phyloP scores from a whole-genome alignment of 2,797 vertebrate genomes.

The Sitta carolinensis region DNA sequence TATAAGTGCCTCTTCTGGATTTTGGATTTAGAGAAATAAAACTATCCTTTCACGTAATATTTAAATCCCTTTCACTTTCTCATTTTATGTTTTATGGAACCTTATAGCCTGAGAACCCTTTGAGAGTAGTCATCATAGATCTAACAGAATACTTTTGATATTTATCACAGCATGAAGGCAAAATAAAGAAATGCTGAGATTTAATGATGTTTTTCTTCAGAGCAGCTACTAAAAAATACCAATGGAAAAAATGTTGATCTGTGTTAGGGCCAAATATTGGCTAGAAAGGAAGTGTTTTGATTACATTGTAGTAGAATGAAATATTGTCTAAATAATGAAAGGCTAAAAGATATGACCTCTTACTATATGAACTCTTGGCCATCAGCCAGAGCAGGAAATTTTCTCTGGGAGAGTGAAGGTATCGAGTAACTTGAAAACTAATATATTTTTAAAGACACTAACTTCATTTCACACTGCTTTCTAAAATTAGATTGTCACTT shows the following conservation, averaged over 20 bases:
- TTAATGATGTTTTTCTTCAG: background rate
- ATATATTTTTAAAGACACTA: constrained; percentile 58
- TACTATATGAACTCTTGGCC: constrained; percentile 67
- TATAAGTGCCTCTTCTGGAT: background rate
- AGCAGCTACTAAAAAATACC: constrained; percentile 51
- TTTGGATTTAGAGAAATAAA: constrained; percentile 36
- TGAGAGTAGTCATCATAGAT: constrained; percentile 26
- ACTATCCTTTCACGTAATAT: constrained; percentile 10
- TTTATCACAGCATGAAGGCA: constrained; percentile 24
- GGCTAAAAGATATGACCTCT: constrained; percentile 60
- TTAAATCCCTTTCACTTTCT: constrained; percentile 40
- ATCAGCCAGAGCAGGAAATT: constrained; percentile 70
- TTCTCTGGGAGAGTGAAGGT: constrained; percentile 54
- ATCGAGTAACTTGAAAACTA: constrained; percentile 64
- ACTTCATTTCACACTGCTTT: constrained; percentile 49
- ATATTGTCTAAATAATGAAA: constrained; percentile 56
- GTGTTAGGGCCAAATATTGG: constrained; percentile 40
- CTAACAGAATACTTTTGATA: constrained; percentile 5
- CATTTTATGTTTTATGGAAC: constrained; percentile 52
- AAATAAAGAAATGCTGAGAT: constrained; percentile 16
- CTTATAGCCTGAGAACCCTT: constrained; percentile 54
- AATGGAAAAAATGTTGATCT: constrained; percentile 42
- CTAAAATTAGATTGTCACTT: constrained; percentile 53
- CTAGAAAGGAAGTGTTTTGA: constrained; percentile 62
- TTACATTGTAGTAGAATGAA: constrained; percentile 68